A percentile compares a stretch with the other conserved stretches of the same genome.
Conservation (phyloP, 2,888 invertebrate species). For the Copidosoma aretas region DNA sequence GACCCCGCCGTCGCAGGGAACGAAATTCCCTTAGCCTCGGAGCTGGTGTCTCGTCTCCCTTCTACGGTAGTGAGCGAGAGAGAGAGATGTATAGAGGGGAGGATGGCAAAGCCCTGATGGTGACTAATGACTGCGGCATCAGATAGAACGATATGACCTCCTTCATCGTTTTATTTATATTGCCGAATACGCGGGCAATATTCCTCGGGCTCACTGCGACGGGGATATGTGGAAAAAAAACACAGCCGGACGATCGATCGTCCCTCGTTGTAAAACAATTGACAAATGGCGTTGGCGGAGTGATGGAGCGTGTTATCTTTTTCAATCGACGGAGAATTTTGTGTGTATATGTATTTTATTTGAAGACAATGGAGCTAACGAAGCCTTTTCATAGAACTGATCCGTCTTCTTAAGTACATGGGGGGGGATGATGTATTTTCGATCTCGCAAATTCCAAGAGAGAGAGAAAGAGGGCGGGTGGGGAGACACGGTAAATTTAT, state of each 20-base stretch:
- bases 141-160: slow-evolving; percentile 37
- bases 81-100: not conserved
- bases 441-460: not conserved
- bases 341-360: not conserved
- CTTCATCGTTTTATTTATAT: not conserved
- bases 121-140: slow-evolving; percentile 44
- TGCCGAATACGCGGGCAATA: not conserved
- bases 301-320: not conserved
- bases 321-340: not conserved
- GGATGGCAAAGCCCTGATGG: slow-evolving; percentile 26
- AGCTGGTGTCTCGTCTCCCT: not conserved
- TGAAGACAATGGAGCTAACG: not conserved
- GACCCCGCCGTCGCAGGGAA: not conserved
- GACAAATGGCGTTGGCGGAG: slow-evolving; percentile 47
- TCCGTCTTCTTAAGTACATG: not conserved
- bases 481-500: not conserved
- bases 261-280: slow-evolving; percentile 52
- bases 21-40: slow-evolving; percentile 3
- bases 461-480: not conserved
- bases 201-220: not conserved
- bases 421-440: not conserved
- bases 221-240: slow-evolving; percentile 21
- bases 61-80: slow-evolving; percentile 30
- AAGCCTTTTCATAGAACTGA: not conserved
- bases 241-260: slow-evolving; percentile 49